A percentile compares a stretch with the other conserved stretches of the same genome.
These are phyloP conservation scores for Chaetodon auriga DNA, from an alignment of 2,113 vertebrate genomes.

Conservation along the genomic window DNA sequence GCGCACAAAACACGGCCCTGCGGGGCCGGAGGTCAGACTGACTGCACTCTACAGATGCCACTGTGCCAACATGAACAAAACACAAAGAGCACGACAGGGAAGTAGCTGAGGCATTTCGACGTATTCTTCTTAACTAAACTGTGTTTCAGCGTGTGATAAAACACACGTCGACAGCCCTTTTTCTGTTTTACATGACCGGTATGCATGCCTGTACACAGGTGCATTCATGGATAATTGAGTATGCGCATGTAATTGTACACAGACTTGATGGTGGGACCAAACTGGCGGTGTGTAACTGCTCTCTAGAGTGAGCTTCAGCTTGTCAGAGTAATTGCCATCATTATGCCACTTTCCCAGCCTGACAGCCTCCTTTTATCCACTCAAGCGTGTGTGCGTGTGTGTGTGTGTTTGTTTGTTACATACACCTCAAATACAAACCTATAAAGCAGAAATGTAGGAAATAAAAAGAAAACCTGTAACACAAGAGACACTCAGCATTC, in stretches of 20 bases:
- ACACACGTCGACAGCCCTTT: constrained; percentile 1
- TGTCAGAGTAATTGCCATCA: constrained; percentile 52
- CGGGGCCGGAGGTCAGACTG: constrained; percentile 18
- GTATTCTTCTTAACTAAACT: background rate
- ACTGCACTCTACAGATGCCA: too few relatives aligned
- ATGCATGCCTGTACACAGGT: background rate
- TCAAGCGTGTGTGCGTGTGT: constrained; percentile 25
- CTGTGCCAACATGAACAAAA: background rate
- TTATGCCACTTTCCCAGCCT: constrained; percentile 50
- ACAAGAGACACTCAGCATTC: too few relatives aligned
- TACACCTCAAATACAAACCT: background rate
- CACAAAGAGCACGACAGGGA: background rate
- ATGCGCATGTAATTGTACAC: background rate
- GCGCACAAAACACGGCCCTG: constrained; percentile 3
- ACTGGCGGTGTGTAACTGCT: background rate
- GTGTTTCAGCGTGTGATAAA: background rate
- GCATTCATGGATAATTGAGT: background rate
- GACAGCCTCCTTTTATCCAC: constrained; percentile 53
- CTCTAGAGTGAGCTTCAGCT: constrained; percentile 16
- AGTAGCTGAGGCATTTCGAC: background rate
- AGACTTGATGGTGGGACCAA: constrained; percentile 9
- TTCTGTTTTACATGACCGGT: background rate
- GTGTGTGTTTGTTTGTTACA: too few relatives aligned
- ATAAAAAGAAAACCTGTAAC: background rate
- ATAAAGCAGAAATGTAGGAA: background rate